Base-by-base conservation (phyloP, 2,888 invertebrate genomes). In the Ophraella communa region DNA sequence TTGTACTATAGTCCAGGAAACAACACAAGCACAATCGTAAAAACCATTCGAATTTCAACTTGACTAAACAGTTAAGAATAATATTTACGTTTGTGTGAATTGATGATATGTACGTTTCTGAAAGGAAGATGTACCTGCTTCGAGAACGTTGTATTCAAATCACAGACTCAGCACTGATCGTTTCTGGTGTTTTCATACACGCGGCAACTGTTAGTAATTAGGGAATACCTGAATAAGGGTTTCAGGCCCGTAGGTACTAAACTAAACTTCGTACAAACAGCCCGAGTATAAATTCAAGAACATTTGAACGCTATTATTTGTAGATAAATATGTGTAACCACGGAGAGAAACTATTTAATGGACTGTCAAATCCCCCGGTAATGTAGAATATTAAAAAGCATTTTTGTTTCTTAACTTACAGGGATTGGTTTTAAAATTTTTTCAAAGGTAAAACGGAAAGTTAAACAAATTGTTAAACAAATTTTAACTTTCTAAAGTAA, bases 221-320 rank as follows among this genome's bases (percentile, higher is more conserved):
- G 59, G 33, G 59, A 60, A 60, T 57, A 55, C 49, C 59, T 55
- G 64, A 59, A 54, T 64, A 60, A 60, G 55, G 59, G 64, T 51
- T 64, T n/a, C 11, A 30, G 5, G 30, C 44, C 30, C 39, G 42
- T 44, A 52, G 58, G 47, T 54, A 70, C 70, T 67, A 69, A 68
- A 64, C 69, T 66, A 67, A 72, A 72, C 71, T 72, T 71, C 70
- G 65, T 65, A 69, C 69, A 72, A 71, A 71, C 68, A 71, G 62
- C 70, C 49, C 58, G 68, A 69, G 68, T 70, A 64, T 67, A 67
- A 69, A 71, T 71, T 69, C 64, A 66, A 67, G 67, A 67, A 71
- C 55, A 44, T 56, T 39, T 44, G 55, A 45, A 18, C 45, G 44
- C n/a, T 47, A 27, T n/a, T n/a, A n/a, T 56, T 56, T 23, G 27